Base-by-base conservation (phyloP, 2,113 vertebrate species). In the Ictidomys tridecemlineatus region DNA sequence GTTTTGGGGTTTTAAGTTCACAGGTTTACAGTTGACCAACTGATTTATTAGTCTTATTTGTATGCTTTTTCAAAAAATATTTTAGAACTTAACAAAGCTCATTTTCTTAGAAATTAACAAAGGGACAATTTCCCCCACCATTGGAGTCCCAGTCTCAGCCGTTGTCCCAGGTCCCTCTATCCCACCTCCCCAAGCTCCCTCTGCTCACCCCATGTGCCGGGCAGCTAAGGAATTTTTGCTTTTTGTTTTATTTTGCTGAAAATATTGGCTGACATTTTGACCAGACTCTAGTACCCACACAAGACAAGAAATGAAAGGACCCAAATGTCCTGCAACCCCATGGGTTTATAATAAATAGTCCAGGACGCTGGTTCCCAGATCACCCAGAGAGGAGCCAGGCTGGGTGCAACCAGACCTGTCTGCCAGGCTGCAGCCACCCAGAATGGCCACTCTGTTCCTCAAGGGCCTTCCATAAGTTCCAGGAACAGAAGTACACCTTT, bases 81-180 rank as follows among this genome's bases (percentile, higher is more conserved):
- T 79, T 70, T 86, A 53, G 51, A 73, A 30, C 8, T 56, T 58
- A 48, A 10, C 20, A 72, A 32, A 39, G 67, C 22, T 72, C 9
- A 26, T 91, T 70, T 56, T 70, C 39, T 79, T 12, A 22, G 22
- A 90, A 91, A 82, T 56, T 83, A 91, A 65, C 67, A 65, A 79
- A 79, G 12, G 51, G 10, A 82, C 45, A 11, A 0, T 8, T 42
- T 11, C 67, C 45, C 58, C 91, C 12, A 24, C 8, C 20, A 17
- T 37, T 77, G 39, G 30, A 22, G 53, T 94, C 42, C 67, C 74
- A 69, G 48, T 74, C 26, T 39, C 37, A 79, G 26, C 4, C 10
- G 32, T 56, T 77, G 30, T 37, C 53, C 45, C 61, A 28, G 61
- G 24, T 63, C 24, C 22, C 4, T 67, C 17, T 8, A 58, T 65